Evolutionary conservation across 2,888 invertebrate genomes (phyloP).

Genomic region (Xanthorhoe spadicearia): DNA sequence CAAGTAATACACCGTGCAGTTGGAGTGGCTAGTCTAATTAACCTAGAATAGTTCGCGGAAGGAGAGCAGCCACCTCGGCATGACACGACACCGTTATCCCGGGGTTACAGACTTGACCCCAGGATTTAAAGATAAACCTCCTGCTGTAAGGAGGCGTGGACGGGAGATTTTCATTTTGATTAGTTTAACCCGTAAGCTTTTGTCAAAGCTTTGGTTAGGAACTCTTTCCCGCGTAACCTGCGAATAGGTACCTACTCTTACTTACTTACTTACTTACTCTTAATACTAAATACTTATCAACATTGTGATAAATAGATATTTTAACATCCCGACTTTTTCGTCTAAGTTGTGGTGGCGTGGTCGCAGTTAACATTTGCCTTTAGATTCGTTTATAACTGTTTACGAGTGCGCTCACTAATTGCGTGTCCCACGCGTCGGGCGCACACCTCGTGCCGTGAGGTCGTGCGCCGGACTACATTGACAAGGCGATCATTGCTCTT

Average conservation of each 20-base stretch:
- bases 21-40: slow-evolving; percentile 28
- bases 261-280: no score
- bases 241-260: no score
- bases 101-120: slow-evolving; percentile 19
- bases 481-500: slow-evolving; percentile 36
- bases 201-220: neutral
- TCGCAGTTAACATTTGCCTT: no score
- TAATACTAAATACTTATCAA: no score
- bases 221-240: no score
- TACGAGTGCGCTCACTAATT: slow-evolving; percentile 1
- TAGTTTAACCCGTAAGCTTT: neutral
- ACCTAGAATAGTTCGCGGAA: slow-evolving; percentile 24
- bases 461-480: slow-evolving; percentile 11
- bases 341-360: no score
- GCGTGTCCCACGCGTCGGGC: slow-evolving; percentile 4
- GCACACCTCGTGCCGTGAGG: slow-evolving; percentile 10
- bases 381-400: neutral
- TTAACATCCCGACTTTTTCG: no score
- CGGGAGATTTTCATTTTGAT: neutral
- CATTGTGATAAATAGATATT: no score
- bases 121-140: slow-evolving; percentile 14
- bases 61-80: slow-evolving; percentile 12
- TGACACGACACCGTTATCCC: slow-evolving; percentile 21
- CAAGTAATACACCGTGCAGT: slow-evolving; percentile 4
- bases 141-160: slow-evolving; percentile 9